Conservation (phyloP, 2,113 vertebrate species). For the Sterna hirundo region DNA sequence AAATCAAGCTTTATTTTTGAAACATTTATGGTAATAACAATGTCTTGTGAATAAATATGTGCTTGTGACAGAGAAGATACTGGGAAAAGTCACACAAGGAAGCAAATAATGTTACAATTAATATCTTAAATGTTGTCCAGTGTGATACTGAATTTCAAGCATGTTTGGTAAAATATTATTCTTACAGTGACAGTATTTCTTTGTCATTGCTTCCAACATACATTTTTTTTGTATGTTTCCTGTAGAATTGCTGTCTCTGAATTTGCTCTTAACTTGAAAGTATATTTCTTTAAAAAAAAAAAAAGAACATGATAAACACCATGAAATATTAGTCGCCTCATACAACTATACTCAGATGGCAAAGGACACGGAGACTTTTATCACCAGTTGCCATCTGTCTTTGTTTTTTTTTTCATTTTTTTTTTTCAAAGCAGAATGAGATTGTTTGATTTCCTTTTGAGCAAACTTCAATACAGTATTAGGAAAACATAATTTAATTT, state of each 20-base stretch:
- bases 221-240: conserved; percentile 52
- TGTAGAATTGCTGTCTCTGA: conserved; percentile 51
- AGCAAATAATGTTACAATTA: not conserved
- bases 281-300: not conserved
- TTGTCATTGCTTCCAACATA: conserved; percentile 30
- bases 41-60: not conserved
- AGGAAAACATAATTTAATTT: not conserved
- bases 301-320: conserved; percentile 46
- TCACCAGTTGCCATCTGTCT: not conserved
- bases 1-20: not conserved
- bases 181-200: not conserved
- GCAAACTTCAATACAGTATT: not conserved
- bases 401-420: not conserved
- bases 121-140: not conserved
- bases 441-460: conserved; percentile 10
- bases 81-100: not conserved
- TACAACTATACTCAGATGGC: conserved; percentile 7
- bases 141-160: conserved; percentile 28
- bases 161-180: conserved; percentile 15
- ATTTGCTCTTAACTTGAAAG: conserved; percentile 58
- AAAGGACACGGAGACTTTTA: not conserved
- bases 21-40: not conserved
- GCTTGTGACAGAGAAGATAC: not conserved
- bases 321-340: conserved; percentile 53
- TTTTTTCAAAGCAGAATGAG: not conserved